Percentiles rank a stretch among this genome's conserved stretches.
Conservation (phyloP, 2,888 invertebrate species). For the Fabriciana adippe region DNA sequence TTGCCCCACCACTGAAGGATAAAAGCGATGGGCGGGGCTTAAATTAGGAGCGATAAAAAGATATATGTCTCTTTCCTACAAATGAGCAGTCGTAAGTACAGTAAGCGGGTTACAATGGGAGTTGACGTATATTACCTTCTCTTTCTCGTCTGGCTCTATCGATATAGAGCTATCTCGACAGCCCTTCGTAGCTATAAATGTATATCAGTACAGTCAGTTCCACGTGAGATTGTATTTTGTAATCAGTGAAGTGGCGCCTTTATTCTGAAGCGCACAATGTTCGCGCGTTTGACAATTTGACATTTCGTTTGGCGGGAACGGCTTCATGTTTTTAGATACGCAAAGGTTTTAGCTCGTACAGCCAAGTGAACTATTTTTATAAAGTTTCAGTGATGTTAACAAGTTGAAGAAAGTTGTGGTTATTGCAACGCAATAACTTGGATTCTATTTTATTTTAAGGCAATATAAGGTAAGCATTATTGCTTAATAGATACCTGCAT, state of each 20-base stretch:
- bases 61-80: conserved; percentile 70
- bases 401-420: conserved; percentile 72
- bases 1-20: conserved; percentile 73
- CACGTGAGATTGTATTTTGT: conserved; percentile 80
- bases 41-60: conserved; percentile 63
- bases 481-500: neutral
- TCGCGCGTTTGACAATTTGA: conserved; percentile 76
- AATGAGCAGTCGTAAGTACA: conserved; percentile 77
- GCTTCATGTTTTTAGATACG: conserved; percentile 54
- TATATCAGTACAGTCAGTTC: conserved; percentile 67
- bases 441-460: conserved; percentile 61
- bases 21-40: conserved; percentile 74
- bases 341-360: conserved; percentile 48
- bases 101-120: conserved; percentile 78
- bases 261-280: conserved; percentile 73
- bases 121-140: conserved; percentile 64
- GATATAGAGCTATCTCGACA: conserved; percentile 62
- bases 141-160: conserved; percentile 54
- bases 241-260: conserved; percentile 80
- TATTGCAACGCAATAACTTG: conserved; percentile 79
- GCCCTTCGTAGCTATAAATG: conserved; percentile 75
- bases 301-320: conserved; percentile 78
- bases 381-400: conserved; percentile 66
- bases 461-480: conserved; percentile 61
- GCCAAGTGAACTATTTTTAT: conserved; percentile 55